A percentile compares a stretch with the other conserved stretches of the same genome.
Conservation (phyloP, 2,888 invertebrate genomes). For the Agriotes lineatus region DNA sequence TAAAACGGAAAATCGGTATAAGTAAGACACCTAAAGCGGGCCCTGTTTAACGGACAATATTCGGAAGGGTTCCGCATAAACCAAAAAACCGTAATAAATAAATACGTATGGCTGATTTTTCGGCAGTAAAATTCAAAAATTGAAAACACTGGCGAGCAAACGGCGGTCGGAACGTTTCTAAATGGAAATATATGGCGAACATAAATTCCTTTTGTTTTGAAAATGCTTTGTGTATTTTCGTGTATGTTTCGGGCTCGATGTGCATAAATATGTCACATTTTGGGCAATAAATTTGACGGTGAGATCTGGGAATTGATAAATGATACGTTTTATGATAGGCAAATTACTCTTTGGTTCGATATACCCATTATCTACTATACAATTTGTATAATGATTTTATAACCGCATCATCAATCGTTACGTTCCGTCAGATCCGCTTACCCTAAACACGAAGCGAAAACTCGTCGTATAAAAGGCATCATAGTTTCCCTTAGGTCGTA, state of each 20-base stretch:
- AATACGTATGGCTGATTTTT: conserved; percentile 39
- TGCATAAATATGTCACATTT: conserved; percentile 40
- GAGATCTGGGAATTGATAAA: conserved; percentile 40
- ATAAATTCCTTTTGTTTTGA: conserved; percentile 43
- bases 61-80: conserved; percentile 13
- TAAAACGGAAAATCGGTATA: conserved; percentile 25
- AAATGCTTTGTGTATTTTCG: conserved; percentile 37
- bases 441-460: conserved; percentile 18
- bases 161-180: conserved; percentile 28
- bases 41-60: conserved; percentile 17
- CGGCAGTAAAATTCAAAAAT: conserved; percentile 42
- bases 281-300: conserved; percentile 33
- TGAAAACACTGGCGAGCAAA: conserved; percentile 39
- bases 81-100: conserved; percentile 34
- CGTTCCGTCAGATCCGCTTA: conserved; percentile 11
- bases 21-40: conserved; percentile 17
- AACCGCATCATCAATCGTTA: conserved; percentile 27
- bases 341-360: conserved; percentile 30
- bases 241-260: conserved; percentile 28
- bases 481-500: conserved; percentile 16
- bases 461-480: conserved; percentile 9
- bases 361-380: conserved; percentile 24
- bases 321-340: conserved; percentile 28
- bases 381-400: conserved; percentile 33
- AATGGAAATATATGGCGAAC: conserved; percentile 41